phyloP scores from a whole-genome alignment of 2,888 invertebrate genomes.

The Strigamia maritima region DNA sequence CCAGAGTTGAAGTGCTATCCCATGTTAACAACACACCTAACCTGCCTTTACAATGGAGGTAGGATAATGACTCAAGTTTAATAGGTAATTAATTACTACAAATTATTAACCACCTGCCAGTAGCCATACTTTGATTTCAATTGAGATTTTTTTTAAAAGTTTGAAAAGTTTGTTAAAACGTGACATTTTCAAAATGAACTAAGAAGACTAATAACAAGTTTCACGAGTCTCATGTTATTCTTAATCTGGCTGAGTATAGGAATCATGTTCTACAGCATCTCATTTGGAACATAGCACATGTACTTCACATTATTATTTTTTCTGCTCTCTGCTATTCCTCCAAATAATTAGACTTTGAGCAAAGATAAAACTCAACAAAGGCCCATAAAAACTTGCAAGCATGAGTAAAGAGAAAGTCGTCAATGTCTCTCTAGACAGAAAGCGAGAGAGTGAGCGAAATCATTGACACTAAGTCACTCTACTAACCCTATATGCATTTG shows the following conservation, averaged over 20 bases:
- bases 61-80: background rate
- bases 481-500: background rate
- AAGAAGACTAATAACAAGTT: background rate
- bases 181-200: background rate
- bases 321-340: background rate
- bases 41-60: background rate
- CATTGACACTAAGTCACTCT: background rate
- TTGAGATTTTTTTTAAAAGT: too few relatives aligned
- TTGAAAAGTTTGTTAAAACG: background rate
- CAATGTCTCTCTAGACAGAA: background rate
- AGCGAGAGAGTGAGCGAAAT: background rate
- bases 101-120: too few relatives aligned
- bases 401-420: background rate
- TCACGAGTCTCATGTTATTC: background rate
- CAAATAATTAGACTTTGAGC: background rate
- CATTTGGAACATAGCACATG: background rate
- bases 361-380: background rate
- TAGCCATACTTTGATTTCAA: too few relatives aligned
- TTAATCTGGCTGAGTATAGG: background rate
- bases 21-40: background rate
- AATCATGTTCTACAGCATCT: background rate
- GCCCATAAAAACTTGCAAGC: background rate
- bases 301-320: background rate
- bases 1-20: background rate
- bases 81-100: background rate